Evolutionary conservation across 2,113 vertebrate genomes (phyloP), one percentile per base, ranked within the genome.

Genomic region (Aspiorhynchus laticeps): DNA sequence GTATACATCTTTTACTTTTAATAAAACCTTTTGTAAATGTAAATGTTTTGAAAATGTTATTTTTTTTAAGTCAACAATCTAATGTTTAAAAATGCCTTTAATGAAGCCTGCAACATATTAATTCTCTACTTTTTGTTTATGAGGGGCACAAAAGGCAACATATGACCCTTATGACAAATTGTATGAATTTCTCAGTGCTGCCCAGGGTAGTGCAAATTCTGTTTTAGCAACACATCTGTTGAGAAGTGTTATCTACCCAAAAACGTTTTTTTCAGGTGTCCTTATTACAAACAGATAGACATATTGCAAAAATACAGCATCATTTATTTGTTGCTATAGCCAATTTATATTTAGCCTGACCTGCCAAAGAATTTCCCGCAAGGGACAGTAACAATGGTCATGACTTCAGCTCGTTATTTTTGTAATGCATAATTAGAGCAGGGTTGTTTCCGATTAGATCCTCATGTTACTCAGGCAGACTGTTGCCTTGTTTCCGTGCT

Each of bases 401-500:
- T 94, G 91, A 93, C 91, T 92, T 92, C 91, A 91, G 91, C 91
- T 90, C 92, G 93, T 93, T 94, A 93, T 94, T 95, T 94, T 91
- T 87, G 92, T 91, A 92, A 93, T 93, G 90, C 92, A 90, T 93
- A 93, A 94, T 95, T 95, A 94, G 89, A 93, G 89, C 80, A 87
- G 88, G 89, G 91, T 94, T 94, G 93, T 92, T 94, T 95, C 94
- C 91, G 89, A 94, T 95, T 94, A 94, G 91, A 92, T 93, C 91
- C 91, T 94, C 92, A 94, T 94, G 92, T 94, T 93, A 90, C 93
- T 92, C 92, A 89, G 91, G 93, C 94, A 94, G 46, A 48, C 46
- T 48, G 90, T 91, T 93, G 93, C 93, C 93, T 95, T 94, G 93
- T 95, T 94, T 95, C 93, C 93, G 89, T 93, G 91, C 93, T 91